Evolutionary conservation across 2,113 vertebrate genomes (phyloP).

Genomic region (Macroglossus sobrinus): DNA sequence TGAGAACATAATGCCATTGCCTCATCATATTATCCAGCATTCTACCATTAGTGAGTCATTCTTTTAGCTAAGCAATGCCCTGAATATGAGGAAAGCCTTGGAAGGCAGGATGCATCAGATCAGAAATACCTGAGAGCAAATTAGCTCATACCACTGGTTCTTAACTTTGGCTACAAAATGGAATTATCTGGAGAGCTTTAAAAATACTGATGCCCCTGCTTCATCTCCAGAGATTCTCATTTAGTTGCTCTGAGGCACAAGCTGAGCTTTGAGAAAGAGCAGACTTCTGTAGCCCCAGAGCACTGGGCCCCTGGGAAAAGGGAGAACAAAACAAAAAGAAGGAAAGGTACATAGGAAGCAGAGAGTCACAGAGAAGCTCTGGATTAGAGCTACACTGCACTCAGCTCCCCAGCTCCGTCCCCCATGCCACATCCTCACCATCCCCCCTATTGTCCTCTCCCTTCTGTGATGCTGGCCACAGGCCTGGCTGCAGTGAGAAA

Average conservation of each 20-base stretch:
- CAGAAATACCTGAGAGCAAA: not conserved
- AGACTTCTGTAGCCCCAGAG: not conserved
- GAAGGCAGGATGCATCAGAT: not conserved
- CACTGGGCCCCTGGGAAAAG: not conserved
- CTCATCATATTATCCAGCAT: not conserved
- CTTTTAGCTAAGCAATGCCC: not conserved
- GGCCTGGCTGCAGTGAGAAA: not conserved
- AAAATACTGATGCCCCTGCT: not conserved
- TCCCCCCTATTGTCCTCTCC: not conserved
- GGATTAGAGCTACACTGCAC: rapidly evolving
- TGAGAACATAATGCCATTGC: too few relatives aligned
- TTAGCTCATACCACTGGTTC: not conserved
- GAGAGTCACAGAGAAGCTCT: not conserved
- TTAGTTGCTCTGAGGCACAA: not conserved
- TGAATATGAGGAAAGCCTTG: not conserved
- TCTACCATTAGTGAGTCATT: not conserved
- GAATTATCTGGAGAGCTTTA: not conserved
- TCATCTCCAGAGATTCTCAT: not conserved
- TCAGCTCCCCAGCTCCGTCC: not conserved
- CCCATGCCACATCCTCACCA: not conserved
- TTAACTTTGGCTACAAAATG: not conserved
- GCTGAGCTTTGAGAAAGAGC: not conserved
- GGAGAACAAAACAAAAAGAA: not conserved
- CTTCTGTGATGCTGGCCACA: not conserved
- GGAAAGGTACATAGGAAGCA: too few relatives aligned